phyloP scores from a whole-genome alignment of 1,140 invertebrate species.

The Tetragnatha versicolor region DNA sequence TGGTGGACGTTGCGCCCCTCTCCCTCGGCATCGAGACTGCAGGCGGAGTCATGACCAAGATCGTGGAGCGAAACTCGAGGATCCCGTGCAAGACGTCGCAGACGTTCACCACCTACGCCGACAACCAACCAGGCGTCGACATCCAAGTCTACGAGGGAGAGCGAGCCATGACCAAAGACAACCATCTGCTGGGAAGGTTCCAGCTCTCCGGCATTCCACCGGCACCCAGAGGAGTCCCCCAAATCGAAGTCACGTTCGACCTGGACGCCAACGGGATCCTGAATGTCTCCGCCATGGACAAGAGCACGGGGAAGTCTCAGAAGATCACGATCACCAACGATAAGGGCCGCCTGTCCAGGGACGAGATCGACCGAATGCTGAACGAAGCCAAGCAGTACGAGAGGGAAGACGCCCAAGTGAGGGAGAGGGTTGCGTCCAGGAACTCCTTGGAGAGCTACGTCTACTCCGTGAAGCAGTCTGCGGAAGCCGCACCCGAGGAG shows the following conservation, averaged over 20 bases:
- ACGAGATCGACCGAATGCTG: constrained; percentile 67
- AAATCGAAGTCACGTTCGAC: constrained; percentile 71
- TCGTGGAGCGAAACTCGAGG: constrained; percentile 68
- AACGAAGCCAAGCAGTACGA: constrained; percentile 84
- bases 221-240: constrained; percentile 69
- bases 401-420: constrained; percentile 68
- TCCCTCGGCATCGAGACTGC: constrained; percentile 71
- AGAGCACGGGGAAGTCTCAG: constrained; percentile 89
- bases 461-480: constrained; percentile 57
- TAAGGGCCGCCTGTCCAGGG: constrained; percentile 65
- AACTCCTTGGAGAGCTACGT: constrained; percentile 61
- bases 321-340: constrained; percentile 73
- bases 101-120: constrained; percentile 63
- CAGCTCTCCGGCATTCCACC: constrained; percentile 61
- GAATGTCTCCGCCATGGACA: constrained; percentile 67
- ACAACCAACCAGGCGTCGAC: constrained; percentile 71
- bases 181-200: constrained; percentile 62
- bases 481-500: constrained; percentile 55
- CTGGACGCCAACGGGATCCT: constrained; percentile 68
- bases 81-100: constrained; percentile 63
- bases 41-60: constrained; percentile 73
- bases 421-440: constrained; percentile 64
- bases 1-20: constrained; percentile 64
- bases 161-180: constrained; percentile 65
- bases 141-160: constrained; percentile 76